Evolutionary conservation across 2,888 invertebrate species (phyloP).

Genomic region (Leucophenga maculata): DNA sequence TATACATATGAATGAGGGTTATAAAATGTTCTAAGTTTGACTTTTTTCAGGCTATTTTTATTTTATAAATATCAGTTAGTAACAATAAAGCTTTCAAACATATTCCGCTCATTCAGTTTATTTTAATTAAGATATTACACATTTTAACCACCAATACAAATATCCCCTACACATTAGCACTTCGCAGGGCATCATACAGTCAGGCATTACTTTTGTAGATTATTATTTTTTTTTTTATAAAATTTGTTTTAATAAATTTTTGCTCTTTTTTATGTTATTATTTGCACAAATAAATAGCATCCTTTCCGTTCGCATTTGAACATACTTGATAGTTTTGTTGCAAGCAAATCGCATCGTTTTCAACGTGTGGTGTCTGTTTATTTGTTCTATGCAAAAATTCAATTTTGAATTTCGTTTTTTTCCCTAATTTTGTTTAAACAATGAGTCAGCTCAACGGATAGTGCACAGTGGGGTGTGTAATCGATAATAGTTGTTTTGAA

Average conservation of each 20-base stretch:
- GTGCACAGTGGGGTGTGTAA: not conserved
- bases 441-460: not conserved
- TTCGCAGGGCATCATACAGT: not conserved
- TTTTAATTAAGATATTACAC: too few species aligned
- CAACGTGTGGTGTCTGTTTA: not conserved
- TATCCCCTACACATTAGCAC: too few species aligned
- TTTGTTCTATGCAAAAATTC: not conserved
- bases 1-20: too few species aligned
- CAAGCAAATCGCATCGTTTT: not conserved
- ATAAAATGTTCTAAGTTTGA: too few species aligned
- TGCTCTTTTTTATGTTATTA: not conserved
- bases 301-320: slow-evolving; percentile 4
- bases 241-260: slow-evolving; percentile 13
- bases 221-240: slow-evolving; percentile 6
- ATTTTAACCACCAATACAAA: too few species aligned
- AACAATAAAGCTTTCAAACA: too few species aligned
- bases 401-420: not conserved
- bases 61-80: too few species aligned
- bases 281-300: slow-evolving; percentile 8
- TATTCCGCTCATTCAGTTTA: too few species aligned
- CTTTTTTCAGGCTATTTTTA: too few species aligned
- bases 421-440: not conserved
- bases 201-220: not conserved
- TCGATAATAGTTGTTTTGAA: not conserved
- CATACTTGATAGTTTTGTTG: not conserved